A percentile compares a stretch with the other conserved stretches of the same genome.
Conservation (phyloP, 2,797 vertebrate genomes). For the Acropternis orthonyx region DNA sequence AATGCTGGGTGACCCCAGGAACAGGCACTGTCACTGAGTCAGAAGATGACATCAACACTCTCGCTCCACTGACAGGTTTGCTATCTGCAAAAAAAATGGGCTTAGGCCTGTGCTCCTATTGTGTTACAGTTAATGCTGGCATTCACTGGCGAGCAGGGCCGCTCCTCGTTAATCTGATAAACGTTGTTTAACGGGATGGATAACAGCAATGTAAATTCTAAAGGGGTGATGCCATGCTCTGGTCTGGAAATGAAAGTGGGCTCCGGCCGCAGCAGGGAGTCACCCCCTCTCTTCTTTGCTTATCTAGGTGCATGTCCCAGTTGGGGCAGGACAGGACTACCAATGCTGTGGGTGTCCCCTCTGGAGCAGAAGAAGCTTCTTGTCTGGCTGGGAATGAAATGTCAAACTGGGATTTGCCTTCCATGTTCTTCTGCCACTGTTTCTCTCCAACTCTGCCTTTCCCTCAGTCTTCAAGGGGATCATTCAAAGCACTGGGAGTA, state of each 20-base stretch:
- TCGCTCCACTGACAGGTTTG: constrained; percentile 75
- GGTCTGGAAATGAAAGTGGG: background rate
- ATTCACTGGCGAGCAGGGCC: constrained; percentile 76
- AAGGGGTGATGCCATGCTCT: constrained; percentile 29
- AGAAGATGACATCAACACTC: constrained; percentile 79
- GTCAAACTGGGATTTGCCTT: background rate
- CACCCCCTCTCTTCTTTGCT: background rate
- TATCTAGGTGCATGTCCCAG: background rate
- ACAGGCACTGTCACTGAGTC: constrained; percentile 76
- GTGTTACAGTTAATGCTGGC: constrained; percentile 78
- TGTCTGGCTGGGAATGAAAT: background rate
- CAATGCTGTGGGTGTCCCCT: background rate
- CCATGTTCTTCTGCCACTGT: background rate
- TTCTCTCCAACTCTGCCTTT: background rate
- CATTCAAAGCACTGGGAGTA: background rate
- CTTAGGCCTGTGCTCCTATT: constrained; percentile 75
- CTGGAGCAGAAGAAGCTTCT: background rate
- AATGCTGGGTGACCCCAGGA: constrained; percentile 68
- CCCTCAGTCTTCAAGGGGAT: background rate
- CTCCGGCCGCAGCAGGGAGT: background rate
- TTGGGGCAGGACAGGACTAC: background rate
- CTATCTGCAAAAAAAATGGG: constrained; percentile 29
- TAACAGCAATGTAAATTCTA: constrained; percentile 30
- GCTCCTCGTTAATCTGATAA: constrained; percentile 80
- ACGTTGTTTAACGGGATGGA: constrained; percentile 56